Conservation (phyloP, 2,113 vertebrate genomes). For the Labeo rohita region DNA sequence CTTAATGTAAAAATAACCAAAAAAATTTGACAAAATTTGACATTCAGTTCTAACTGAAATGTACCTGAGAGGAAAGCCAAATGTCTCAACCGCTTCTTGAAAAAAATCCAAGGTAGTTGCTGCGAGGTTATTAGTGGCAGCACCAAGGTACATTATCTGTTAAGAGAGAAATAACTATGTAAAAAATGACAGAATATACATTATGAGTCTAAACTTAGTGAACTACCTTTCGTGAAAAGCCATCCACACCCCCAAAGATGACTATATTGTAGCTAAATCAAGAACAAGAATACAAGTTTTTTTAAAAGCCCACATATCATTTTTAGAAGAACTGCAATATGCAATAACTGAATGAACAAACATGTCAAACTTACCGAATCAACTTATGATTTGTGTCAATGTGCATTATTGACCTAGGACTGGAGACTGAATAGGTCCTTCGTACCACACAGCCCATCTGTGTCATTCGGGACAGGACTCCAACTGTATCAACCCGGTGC, state of each 20-base stretch:
- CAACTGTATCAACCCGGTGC: not conserved
- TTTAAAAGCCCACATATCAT: not conserved
- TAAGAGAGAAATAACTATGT: no score
- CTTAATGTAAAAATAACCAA: no score
- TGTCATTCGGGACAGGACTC: not conserved
- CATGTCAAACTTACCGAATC: not conserved
- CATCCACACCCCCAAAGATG: not conserved
- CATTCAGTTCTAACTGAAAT: not conserved
- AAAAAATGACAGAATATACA: no score
- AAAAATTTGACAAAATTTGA: not conserved
- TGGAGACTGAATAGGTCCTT: not conserved
- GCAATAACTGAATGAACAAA: not conserved
- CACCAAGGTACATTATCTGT: slow-evolving; percentile 40
- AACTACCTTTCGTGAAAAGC: slow-evolving; percentile 21
- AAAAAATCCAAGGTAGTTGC: slow-evolving; percentile 43
- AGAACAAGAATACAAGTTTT: not conserved
- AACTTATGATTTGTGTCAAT: not conserved
- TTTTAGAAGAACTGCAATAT: not conserved
- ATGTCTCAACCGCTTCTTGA: slow-evolving; percentile 35
- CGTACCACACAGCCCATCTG: not conserved
- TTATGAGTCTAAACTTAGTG: no score
- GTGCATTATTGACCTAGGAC: slow-evolving; percentile 6
- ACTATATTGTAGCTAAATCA: slow-evolving; percentile 1
- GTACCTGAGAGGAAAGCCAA: slow-evolving; percentile 48
- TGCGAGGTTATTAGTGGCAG: slow-evolving; percentile 43